Conservation (phyloP, 2,888 invertebrate species). For the Dynastes grantii region DNA sequence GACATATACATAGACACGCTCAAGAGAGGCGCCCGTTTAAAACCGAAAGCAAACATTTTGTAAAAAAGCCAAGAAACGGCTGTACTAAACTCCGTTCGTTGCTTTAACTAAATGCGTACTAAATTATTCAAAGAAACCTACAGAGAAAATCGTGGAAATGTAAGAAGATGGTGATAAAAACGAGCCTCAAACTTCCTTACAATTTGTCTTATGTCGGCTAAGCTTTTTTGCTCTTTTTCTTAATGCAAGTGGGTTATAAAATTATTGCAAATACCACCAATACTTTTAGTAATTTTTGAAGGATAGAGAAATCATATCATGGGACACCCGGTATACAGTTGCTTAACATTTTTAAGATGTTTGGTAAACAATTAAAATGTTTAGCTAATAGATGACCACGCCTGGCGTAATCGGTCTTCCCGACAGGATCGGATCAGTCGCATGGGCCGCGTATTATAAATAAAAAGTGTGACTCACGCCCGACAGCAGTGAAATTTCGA, state of each 20-base stretch:
- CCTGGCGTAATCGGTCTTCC: too few relatives aligned
- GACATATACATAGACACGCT: background rate
- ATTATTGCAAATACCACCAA: too few relatives aligned
- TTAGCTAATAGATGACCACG: too few relatives aligned
- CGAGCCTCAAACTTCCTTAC: background rate
- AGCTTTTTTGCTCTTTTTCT: background rate
- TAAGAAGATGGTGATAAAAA: background rate
- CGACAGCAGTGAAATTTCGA: too few relatives aligned
- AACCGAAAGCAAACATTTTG: conserved; percentile 25
- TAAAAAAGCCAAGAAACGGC: conserved; percentile 19
- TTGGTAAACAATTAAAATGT: too few relatives aligned
- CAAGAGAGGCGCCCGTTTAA: background rate
- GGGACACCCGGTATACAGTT: too few relatives aligned
- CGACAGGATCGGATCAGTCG: too few relatives aligned
- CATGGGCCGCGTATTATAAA: too few relatives aligned
- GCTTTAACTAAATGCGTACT: conserved; percentile 25
- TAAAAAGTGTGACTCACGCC: too few relatives aligned
- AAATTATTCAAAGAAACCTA: conserved; percentile 22
- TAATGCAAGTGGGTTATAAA: background rate
- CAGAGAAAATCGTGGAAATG: background rate
- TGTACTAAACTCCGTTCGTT: conserved; percentile 4
- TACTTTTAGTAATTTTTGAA: too few relatives aligned
- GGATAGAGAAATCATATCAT: too few relatives aligned
- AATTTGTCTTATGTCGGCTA: background rate
- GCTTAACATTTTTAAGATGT: too few relatives aligned